A percentile compares a stretch with the other conserved stretches of the same genome.
phyloP scores from a whole-genome alignment of 2,888 invertebrate species.

The Monopis laevigella region DNA sequence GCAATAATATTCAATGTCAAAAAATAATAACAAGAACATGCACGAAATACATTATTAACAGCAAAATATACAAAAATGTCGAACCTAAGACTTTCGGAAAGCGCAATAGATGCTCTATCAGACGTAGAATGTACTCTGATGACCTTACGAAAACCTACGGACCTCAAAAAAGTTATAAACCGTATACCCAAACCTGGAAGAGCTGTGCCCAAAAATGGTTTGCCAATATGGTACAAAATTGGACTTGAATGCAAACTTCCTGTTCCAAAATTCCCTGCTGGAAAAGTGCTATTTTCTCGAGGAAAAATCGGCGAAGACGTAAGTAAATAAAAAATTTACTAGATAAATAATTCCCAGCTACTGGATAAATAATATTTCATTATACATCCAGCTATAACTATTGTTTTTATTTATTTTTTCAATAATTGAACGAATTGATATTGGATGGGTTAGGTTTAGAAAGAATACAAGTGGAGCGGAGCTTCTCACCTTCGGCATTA shows the following conservation, averaged over 20 bases:
- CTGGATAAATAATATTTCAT: too few species aligned
- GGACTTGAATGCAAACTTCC: constrained; percentile 64
- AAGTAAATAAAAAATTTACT: too few species aligned
- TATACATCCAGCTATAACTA: too few species aligned
- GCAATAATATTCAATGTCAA: constrained; percentile 20
- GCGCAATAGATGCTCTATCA: constrained; percentile 30
- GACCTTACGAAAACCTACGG: constrained; percentile 54
- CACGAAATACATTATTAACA: too few species aligned
- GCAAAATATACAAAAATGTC: constrained; percentile 25
- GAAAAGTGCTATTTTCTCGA: constrained; percentile 56
- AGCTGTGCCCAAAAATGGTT: constrained; percentile 55
- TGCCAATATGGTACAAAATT: constrained; percentile 61
- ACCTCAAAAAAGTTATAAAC: constrained; percentile 53
- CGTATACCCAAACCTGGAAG: constrained; percentile 51
- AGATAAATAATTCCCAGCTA: too few species aligned
- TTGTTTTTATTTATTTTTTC: too few species aligned
- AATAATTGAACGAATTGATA: too few species aligned
- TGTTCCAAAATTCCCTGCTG: constrained; percentile 58
- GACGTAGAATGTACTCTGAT: constrained; percentile 43
- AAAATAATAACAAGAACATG: too few species aligned
- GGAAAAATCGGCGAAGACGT: constrained; percentile 62
- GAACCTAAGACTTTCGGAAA: constrained; percentile 25
- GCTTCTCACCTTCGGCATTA: too few species aligned
- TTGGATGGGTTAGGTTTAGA: too few species aligned
- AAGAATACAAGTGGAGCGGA: too few species aligned